Evolutionary conservation across 1,140 invertebrate species (phyloP).

Genomic region (Rhopalosiphum maidis): DNA sequence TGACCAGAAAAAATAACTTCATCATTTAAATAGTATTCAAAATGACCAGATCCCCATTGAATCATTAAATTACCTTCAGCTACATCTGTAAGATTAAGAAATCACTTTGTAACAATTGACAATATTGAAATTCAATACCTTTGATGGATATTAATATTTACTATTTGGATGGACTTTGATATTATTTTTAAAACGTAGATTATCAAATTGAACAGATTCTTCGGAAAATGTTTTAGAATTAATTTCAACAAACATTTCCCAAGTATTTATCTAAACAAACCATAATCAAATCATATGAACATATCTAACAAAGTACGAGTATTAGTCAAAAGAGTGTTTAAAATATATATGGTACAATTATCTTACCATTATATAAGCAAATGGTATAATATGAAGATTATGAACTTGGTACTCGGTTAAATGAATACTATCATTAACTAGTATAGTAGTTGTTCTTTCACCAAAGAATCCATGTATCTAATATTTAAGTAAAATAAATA

Average conservation of each 20-base stretch:
- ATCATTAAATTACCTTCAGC: constrained; percentile 14
- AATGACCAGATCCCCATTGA: constrained; percentile 24
- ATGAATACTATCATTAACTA: neutral
- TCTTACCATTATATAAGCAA: neutral
- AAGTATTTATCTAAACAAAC: neutral
- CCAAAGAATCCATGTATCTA: neutral
- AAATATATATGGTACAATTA: neutral
- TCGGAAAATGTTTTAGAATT: neutral
- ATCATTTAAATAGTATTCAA: neutral
- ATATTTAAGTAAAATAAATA: neutral
- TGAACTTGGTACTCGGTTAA: neutral
- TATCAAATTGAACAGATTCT: neutral
- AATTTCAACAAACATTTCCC: constrained; percentile 44
- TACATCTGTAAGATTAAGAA: neutral
- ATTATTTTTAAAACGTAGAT: constrained; percentile 12
- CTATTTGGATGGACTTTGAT: neutral
- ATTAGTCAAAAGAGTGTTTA: neutral
- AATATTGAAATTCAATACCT: neutral
- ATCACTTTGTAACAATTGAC: neutral
- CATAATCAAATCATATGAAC: neutral
- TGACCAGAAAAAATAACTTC: constrained; percentile 9
- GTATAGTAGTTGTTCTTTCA: neutral
- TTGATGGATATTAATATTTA: neutral
- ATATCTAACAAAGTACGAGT: neutral
- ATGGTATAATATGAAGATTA: neutral